These are phyloP conservation scores for Zaprionus camerounensis DNA, from an alignment of 1,140 invertebrate species.

Conservation along the genomic window DNA sequence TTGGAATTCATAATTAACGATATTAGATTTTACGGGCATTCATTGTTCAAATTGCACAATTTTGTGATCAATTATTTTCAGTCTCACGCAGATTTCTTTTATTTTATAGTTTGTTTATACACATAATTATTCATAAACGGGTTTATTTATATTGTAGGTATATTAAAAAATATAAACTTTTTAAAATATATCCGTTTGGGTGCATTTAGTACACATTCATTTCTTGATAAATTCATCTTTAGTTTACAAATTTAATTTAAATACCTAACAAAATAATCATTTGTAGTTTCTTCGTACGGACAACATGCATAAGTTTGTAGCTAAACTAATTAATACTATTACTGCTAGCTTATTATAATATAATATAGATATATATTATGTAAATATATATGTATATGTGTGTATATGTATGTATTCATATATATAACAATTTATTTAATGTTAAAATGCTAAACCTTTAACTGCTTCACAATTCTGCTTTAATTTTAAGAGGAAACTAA, in stretches of 20 bases:
- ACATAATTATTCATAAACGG: conserved; percentile 37
- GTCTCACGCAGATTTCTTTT: conserved; percentile 68
- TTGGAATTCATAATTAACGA: conserved; percentile 33
- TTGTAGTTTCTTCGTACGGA: conserved; percentile 39
- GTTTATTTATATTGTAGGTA: conserved; percentile 28
- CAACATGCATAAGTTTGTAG: conserved; percentile 48
- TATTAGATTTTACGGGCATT: conserved; percentile 48
- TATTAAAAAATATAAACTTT: conserved; percentile 72
- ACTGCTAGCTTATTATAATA: conserved; percentile 57
- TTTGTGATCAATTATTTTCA: conserved; percentile 53
- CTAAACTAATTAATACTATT: conserved; percentile 69
- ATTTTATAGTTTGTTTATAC: conserved; percentile 42
- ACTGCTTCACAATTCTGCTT: conserved; percentile 65
- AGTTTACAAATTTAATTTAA: conserved; percentile 71
- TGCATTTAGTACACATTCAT: conserved; percentile 70
- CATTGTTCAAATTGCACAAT: conserved; percentile 51
- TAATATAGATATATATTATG: conserved; percentile 36
- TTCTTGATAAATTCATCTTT: conserved; percentile 73
- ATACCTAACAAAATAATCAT: conserved; percentile 68
- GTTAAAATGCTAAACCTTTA: conserved; percentile 79
- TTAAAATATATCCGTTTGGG: conserved; percentile 62
- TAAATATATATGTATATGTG: conserved; percentile 54
- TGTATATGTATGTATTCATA: conserved; percentile 57
- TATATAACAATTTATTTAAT: conserved; percentile 76
- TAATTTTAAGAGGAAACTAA: conserved; percentile 48